Conservation (phyloP, 35 echinoderm and acorn worm genomes). For the Ophioderma brevispina region DNA sequence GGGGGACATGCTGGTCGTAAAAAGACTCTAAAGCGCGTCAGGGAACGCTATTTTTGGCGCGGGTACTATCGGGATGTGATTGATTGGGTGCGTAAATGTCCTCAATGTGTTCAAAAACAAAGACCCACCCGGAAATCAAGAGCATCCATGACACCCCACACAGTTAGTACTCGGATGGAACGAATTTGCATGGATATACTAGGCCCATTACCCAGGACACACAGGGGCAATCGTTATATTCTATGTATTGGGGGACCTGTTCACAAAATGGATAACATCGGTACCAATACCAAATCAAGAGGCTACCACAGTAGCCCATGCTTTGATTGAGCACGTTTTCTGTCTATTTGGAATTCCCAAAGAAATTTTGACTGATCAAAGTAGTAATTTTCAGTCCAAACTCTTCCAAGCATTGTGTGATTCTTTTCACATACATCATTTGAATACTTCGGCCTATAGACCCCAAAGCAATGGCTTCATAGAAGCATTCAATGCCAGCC, state of each 20-base stretch:
- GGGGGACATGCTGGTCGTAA: background rate
- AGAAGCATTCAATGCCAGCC: slow-evolving; percentile 17
- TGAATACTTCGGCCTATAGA: slow-evolving; percentile 38
- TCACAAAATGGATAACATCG: slow-evolving; percentile 68
- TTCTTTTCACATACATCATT: slow-evolving; percentile 46
- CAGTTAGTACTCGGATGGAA: slow-evolving; percentile 15
- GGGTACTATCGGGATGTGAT: slow-evolving; percentile 3
- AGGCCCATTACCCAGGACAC: slow-evolving; percentile 43
- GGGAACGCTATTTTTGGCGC: slow-evolving; percentile 34
- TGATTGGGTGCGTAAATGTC: background rate
- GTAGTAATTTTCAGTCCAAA: slow-evolving; percentile 63
- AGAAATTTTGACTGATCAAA: slow-evolving; percentile 49
- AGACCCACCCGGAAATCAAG: background rate
- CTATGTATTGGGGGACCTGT: slow-evolving; percentile 46
- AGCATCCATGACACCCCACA: slow-evolving; percentile 23
- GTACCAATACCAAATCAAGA: slow-evolving; percentile 55
- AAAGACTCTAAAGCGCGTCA: background rate
- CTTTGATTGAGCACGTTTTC: slow-evolving; percentile 53
- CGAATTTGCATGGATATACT: slow-evolving; percentile 42
- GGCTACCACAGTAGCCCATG: slow-evolving; percentile 36
- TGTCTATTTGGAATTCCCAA: slow-evolving; percentile 58
- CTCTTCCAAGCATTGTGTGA: slow-evolving; percentile 62
- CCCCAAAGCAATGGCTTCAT: slow-evolving; percentile 46
- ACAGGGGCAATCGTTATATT: slow-evolving; percentile 44
- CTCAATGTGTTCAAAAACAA: slow-evolving; percentile 8